Base-by-base conservation (phyloP, 2,888 invertebrate genomes). In the Scotopteryx bipunctaria region DNA sequence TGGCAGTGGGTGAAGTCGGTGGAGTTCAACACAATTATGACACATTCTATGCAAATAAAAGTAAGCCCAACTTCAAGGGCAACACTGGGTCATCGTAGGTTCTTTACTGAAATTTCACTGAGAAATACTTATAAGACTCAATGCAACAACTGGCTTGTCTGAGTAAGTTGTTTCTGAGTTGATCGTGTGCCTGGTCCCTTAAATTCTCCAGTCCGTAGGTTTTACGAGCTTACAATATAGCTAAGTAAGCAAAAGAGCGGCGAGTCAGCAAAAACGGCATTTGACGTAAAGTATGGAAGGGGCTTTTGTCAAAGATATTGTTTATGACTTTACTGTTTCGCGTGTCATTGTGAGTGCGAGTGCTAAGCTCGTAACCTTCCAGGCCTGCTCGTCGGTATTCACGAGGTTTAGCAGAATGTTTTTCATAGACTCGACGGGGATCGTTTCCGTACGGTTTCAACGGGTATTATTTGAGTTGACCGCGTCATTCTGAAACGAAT, bases 161-260 rank as follows among this genome's bases (percentile, higher is more conserved):
- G n/a, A n/a, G n/a, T n/a, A n/a, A n/a, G n/a, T 21, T 5, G 1
- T 8, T 13, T 13, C 4, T 16, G 2, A 37, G 6, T 13, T 33
- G 32, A 41, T 31, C 9, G 33, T 42, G 33, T 47, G 40, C 2
- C 21, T 15, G 13, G 15, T 42, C 17, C 40, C 25, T 29, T 33
- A 46, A 5, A 36, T 44, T 29, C 25, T 29, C 13, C 41, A 35
- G 16, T 37, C 27, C 32, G 48, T 55, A 48, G 37, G 36, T 38
- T 60, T 57, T 55, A 60, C 50, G 53, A 46, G 15, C 49, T 53
- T 38, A 53, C 48, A 53, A 54, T 53, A 54, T 59, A 47, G 41
- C 45, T 17, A 42, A 54, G 51, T 44, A 29, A 27, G 56, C 61
- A 56, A 49, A 55, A 59, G 31, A 54, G 31, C 25, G 47, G 38